phyloP scores from a whole-genome alignment of 2,888 invertebrate species.

The Eumacrocentrus americanus region DNA sequence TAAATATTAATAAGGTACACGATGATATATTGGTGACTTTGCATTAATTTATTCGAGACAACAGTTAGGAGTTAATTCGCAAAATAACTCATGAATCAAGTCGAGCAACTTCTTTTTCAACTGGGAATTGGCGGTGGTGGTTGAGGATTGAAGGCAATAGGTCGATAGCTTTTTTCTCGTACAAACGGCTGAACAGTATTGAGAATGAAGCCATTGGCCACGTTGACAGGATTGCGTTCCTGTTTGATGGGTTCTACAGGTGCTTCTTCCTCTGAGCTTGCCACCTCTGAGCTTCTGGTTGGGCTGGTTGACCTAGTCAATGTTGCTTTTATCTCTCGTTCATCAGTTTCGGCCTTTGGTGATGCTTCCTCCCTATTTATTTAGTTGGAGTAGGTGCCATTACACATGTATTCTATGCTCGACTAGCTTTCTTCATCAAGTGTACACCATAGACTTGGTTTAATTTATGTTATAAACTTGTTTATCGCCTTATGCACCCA shows the following conservation, averaged over 20 bases:
- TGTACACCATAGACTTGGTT: conserved; percentile 7
- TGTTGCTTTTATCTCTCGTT: conserved; percentile 29
- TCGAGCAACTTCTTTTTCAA: neutral
- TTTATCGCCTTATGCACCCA: conserved; percentile 27
- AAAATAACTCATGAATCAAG: neutral
- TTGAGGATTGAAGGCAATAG: conserved; percentile 61
- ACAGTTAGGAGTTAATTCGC: neutral
- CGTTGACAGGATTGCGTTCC: conserved; percentile 38
- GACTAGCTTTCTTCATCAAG: neutral
- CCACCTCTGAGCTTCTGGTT: conserved; percentile 46
- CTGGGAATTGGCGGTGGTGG: conserved; percentile 39
- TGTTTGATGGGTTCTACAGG: conserved; percentile 46
- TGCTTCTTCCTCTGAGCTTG: conserved; percentile 46
- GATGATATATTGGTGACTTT: conserved; percentile 11
- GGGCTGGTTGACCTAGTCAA: conserved; percentile 53
- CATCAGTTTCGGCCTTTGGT: conserved; percentile 14
- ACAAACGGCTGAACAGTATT: conserved; percentile 58
- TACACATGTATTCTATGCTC: neutral
- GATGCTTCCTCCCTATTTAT: conserved; percentile 25
- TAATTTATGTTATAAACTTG: neutral
- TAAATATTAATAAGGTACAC: neutral
- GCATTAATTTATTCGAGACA: neutral
- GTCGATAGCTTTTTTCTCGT: conserved; percentile 60
- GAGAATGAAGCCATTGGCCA: conserved; percentile 44
- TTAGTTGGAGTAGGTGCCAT: conserved; percentile 8